Evolutionary conservation across 2,888 invertebrate species (phyloP), one percentile per base, ranked within the genome.

Genomic region (Lagria hirta): DNA sequence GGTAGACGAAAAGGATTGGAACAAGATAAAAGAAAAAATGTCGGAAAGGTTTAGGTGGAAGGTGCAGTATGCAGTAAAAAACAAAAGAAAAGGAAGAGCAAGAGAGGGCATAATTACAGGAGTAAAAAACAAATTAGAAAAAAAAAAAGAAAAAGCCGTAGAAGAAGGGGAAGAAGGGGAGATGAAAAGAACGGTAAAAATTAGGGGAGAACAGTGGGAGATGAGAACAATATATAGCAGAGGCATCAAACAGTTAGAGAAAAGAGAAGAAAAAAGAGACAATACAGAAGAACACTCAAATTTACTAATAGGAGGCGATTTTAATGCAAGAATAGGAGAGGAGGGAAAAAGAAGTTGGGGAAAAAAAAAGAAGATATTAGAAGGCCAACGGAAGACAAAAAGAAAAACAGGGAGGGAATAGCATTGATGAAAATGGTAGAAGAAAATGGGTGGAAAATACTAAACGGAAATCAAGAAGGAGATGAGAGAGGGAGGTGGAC

Each of bases 371-470:
- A n/a, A n/a, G n/a, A n/a, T n/a, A n/a, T n/a, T n/a, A n/a, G n/a
- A n/a, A n/a, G 20, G 20, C 5, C 20, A 7, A 20, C 20, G 20
- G 20, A 20, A 20, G 20, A 7, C 5, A 20, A 6, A 6, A 6
- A 20, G 20, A 20, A 20, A 20, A 6, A 20, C 20, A 20, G 20
- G n/a, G 26, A 26, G 11, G n/a, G 26, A 26, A 26, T n/a, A 8
- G 26, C 5, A 26, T 6, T 5, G 26, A 8, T 8, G 8, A 26
- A 5, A 26, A 7, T 8, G n/a, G 20, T 7, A 20, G 20, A 20
- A n/a, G 20, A 20, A 20, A 20, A 20, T 7, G 20, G n/a, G n/a
- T 6, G n/a, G 20, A n/a, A 20, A n/a, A 20, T 6, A 20, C n/a
- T n/a, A 20, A 20, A 20, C 6, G n/a, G n/a, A n/a, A 20, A n/a